Base-by-base conservation (phyloP, 2,113 vertebrate genomes). In the Cephalopterus ornatus region DNA sequence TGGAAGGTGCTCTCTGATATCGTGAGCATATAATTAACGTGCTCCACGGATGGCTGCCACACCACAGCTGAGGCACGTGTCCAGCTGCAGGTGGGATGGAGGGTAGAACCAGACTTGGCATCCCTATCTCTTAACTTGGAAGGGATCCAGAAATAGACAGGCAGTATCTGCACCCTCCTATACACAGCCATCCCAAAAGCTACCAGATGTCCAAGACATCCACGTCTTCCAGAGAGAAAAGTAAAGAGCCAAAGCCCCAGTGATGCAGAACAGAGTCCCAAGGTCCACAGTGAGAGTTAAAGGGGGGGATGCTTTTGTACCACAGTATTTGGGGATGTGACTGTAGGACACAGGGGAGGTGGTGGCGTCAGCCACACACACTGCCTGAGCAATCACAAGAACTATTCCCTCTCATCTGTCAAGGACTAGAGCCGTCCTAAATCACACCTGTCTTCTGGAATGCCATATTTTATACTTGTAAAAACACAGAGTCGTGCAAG, bases 81-180 rank as follows among this genome's bases (percentile, higher is more conserved):
- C 93, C 94, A 97, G 92, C 92, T 96, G 80, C 92, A 87, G 91
- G 80, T 90, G 92, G 91, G 90, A 30, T 11, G 78, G 53, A 80
- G 95, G 93, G 76, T 39, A 85, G 92, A 94, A 92, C 71, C 3
- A 5, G 66, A n/a, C 87, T 96, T 97, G 84, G 95, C 86, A 91
- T 91, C 93, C 16, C 55, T 17, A 1, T 49, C 78, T 66, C 52
- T 62, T 50, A 41, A 27, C 73, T 72, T 96, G 95, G 96, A 96
- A 84, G 37, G 39, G 52, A 24, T 82, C 88, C 74, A 89, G 94
- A 84, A 76, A 63, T 4, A 89, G 85, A 80, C 11, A 37, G 94
- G 83, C 78, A 63, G 83, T 88, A 79, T 94, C 87, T 95, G 75
- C 94, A 94, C 87, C 81, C 82, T 94, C 89, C 85, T 77, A 30